Evolutionary conservation across 2,113 vertebrate species (phyloP).

Genomic region (Otus sunia): DNA sequence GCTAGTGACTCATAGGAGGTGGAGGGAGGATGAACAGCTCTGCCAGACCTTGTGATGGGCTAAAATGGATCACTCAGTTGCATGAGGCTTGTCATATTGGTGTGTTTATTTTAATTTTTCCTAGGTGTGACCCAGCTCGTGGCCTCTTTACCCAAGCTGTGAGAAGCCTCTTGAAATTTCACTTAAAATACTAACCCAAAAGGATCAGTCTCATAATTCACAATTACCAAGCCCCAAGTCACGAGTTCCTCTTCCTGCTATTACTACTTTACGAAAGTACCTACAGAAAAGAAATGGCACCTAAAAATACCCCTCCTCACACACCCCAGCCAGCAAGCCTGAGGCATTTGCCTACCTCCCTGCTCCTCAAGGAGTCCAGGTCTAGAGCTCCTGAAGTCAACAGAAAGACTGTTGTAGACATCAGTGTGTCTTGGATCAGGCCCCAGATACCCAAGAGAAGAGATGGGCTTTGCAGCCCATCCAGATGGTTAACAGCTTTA

Average conservation of each 20-base stretch:
- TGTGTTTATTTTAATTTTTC: constrained; percentile 15
- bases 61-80: neutral
- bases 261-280: neutral
- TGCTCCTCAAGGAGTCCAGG: neutral
- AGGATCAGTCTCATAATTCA: neutral
- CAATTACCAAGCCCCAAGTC: neutral
- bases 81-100: neutral
- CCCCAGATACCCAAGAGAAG: constrained; percentile 18
- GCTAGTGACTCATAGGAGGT: neutral
- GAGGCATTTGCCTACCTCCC: neutral
- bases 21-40: neutral
- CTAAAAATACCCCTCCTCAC: neutral
- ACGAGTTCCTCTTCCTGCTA: neutral
- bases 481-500: constrained; percentile 64
- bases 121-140: neutral
- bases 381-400: constrained; percentile 1
- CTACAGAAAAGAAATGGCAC: neutral
- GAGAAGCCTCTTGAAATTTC: neutral
- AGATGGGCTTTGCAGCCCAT: constrained; percentile 53
- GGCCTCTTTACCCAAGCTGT: neutral
- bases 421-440: constrained; percentile 40
- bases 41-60: neutral
- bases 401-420: constrained; percentile 32
- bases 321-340: neutral
- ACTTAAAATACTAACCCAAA: neutral